Conservation (phyloP, 2,888 invertebrate genomes). For the Stenchaetothrips biformis region DNA sequence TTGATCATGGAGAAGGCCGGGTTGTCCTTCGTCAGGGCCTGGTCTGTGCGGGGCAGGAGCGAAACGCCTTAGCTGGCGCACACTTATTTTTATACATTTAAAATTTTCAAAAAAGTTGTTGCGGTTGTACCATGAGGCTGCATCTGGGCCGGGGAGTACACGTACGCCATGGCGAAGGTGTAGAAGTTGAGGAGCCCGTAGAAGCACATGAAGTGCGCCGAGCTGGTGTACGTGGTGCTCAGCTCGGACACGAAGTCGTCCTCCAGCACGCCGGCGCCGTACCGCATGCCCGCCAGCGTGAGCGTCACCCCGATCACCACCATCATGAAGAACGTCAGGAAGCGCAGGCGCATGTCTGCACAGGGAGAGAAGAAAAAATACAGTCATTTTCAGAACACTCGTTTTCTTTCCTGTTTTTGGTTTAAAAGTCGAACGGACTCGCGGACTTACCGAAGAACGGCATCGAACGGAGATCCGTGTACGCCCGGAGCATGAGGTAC, state of each 20-base stretch:
- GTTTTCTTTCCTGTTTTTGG: too few relatives aligned
- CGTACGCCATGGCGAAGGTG: conserved; percentile 87
- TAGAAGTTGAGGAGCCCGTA: conserved; percentile 93
- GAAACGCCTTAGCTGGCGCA: neutral
- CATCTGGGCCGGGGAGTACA: conserved; percentile 79
- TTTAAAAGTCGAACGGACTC: too few relatives aligned
- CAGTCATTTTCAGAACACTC: too few relatives aligned
- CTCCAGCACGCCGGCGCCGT: conserved; percentile 84
- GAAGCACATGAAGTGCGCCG: conserved; percentile 92
- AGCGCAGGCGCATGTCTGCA: conserved; percentile 84
- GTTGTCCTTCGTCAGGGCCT: conserved; percentile 84
- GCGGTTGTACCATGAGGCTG: neutral
- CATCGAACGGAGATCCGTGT: conserved; percentile 92
- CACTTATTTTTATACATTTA: too few relatives aligned
- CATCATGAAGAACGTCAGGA: conserved; percentile 78
- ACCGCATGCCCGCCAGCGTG: conserved; percentile 63
- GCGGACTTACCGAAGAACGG: conserved; percentile 85
- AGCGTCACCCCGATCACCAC: conserved; percentile 56
- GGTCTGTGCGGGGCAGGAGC: neutral
- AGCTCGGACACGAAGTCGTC: conserved; percentile 91
- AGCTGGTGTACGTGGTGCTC: conserved; percentile 81
- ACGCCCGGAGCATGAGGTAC: conserved; percentile 79
- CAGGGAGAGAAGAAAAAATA: too few relatives aligned
- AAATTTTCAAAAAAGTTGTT: too few relatives aligned
- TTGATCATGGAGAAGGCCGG: conserved; percentile 98